A percentile compares a stretch with the other conserved stretches of the same genome.
Conservation (phyloP, 2,888 invertebrate species). For the Euphydryas editha region DNA sequence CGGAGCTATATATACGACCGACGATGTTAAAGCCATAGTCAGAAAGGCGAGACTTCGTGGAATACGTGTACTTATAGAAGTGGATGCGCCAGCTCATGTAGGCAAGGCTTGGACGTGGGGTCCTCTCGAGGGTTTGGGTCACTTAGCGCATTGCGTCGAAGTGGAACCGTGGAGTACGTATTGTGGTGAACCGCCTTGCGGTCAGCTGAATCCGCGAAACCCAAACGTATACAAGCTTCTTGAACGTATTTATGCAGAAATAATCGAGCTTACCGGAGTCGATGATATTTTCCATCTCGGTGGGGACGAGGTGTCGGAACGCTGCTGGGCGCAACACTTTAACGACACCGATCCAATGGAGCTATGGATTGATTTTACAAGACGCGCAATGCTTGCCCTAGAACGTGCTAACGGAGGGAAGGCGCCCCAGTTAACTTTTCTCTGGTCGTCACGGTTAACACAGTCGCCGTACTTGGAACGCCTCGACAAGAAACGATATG, state of each 20-base stretch:
- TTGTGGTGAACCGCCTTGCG: constrained; percentile 94
- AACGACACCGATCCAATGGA: constrained; percentile 91
- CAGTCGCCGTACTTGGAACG: constrained; percentile 87
- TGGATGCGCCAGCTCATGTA: constrained; percentile 95
- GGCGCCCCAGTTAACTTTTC: constrained; percentile 82
- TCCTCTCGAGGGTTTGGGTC: constrained; percentile 88
- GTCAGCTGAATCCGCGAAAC: constrained; percentile 92
- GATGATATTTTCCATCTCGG: constrained; percentile 93
- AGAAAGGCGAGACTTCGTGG: constrained; percentile 92
- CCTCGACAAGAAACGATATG: constrained; percentile 82
- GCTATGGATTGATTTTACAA: constrained; percentile 91
- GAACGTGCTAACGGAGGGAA: constrained; percentile 85
- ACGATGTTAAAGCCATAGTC: constrained; percentile 88
- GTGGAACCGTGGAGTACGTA: constrained; percentile 91
- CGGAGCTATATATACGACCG: constrained; percentile 88
- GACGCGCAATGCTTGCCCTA: constrained; percentile 84
- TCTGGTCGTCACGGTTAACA: constrained; percentile 92
- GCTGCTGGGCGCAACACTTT: constrained; percentile 90
- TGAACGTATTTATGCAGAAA: constrained; percentile 89
- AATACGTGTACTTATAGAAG: constrained; percentile 93
- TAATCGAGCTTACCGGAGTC: constrained; percentile 88
- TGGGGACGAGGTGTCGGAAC: constrained; percentile 92
- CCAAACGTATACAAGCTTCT: constrained; percentile 89
- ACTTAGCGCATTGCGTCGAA: constrained; percentile 91
- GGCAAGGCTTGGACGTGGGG: constrained; percentile 95